A percentile compares a stretch with the other conserved stretches of the same genome.
phyloP scores from a whole-genome alignment of 2,888 invertebrate species.

The Synanthedon tipuliformis region DNA sequence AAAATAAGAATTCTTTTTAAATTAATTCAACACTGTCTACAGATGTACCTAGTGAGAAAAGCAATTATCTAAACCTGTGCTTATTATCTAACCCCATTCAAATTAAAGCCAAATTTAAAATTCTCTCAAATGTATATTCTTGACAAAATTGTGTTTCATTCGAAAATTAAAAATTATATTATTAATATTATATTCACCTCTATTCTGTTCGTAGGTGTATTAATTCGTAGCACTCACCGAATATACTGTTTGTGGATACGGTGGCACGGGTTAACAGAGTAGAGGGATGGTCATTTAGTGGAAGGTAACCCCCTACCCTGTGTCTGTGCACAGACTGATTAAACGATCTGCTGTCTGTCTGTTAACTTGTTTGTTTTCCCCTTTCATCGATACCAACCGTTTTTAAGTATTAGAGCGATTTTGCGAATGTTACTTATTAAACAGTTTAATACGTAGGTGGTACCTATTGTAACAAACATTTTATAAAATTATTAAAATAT shows the following conservation, averaged over 20 bases:
- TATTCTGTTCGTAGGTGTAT: slow-evolving; percentile 1
- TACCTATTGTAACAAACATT: too few relatives aligned
- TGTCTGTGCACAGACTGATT: slow-evolving; percentile 62
- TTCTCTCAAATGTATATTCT: too few relatives aligned
- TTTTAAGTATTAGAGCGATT: slow-evolving; percentile 8
- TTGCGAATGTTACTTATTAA: slow-evolving; percentile 12
- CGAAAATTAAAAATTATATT: too few relatives aligned
- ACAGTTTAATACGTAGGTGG: slow-evolving; percentile 11
- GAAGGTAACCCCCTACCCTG: slow-evolving; percentile 40
- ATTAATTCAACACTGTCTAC: too few relatives aligned
- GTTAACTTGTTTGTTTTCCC: slow-evolving; percentile 47
- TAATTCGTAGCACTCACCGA: slow-evolving; percentile 49
- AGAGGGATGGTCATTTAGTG: slow-evolving; percentile 67
- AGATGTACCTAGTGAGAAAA: too few relatives aligned
- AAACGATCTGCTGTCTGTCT: slow-evolving; percentile 58
- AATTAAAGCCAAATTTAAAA: too few relatives aligned
- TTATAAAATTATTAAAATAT: too few relatives aligned
- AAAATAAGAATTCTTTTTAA: too few relatives aligned
- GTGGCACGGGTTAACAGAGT: slow-evolving; percentile 60
- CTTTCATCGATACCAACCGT: slow-evolving; percentile 30
- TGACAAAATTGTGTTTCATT: too few relatives aligned
- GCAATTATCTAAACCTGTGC: too few relatives aligned
- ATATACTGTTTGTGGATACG: slow-evolving; percentile 66
- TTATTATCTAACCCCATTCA: too few relatives aligned
- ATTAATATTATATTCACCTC: too few relatives aligned